These are phyloP conservation scores for Notodonta ziczac DNA, from an alignment of 2,888 invertebrate species.

Conservation along the genomic window DNA sequence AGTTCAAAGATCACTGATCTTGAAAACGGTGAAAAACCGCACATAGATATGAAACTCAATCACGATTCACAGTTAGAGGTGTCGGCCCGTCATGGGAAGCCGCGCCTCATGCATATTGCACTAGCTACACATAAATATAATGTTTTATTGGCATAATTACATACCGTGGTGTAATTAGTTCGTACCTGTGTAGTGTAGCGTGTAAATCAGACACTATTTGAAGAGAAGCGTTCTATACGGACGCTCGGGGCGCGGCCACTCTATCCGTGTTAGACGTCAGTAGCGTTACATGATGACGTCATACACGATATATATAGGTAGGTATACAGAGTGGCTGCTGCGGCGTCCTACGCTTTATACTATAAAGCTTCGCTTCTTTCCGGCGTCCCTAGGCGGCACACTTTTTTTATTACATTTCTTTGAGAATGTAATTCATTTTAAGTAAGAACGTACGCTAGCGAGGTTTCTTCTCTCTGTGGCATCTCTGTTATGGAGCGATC, in stretches of 20 bases:
- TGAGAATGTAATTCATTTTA: too few relatives aligned
- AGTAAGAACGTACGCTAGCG: constrained; percentile 7
- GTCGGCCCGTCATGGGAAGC: constrained; percentile 72
- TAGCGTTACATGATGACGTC: too few relatives aligned
- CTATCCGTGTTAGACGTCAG: too few relatives aligned
- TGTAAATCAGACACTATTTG: constrained; percentile 27
- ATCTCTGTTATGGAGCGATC: too few relatives aligned
- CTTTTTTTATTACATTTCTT: too few relatives aligned
- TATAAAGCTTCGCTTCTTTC: too few relatives aligned
- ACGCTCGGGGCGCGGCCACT: too few relatives aligned
- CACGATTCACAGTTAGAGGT: constrained; percentile 66
- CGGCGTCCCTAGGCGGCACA: too few relatives aligned
- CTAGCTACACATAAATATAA: constrained; percentile 65
- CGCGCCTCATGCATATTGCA: constrained; percentile 79
- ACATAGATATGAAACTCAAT: constrained; percentile 70
- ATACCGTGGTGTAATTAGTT: constrained; percentile 28
- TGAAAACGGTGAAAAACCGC: constrained; percentile 63
- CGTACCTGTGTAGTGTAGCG: constrained; percentile 28
- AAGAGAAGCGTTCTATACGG: constrained; percentile 1
- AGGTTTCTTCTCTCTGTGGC: background rate
- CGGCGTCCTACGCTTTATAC: too few relatives aligned
- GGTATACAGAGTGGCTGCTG: too few relatives aligned
- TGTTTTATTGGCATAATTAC: constrained; percentile 46
- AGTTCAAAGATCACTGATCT: constrained; percentile 69
- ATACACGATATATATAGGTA: too few relatives aligned